Percentiles rank a stretch among this genome's conserved stretches.
Conservation (phyloP, 1,140 invertebrate species). For the Lepidostoma basale region DNA sequence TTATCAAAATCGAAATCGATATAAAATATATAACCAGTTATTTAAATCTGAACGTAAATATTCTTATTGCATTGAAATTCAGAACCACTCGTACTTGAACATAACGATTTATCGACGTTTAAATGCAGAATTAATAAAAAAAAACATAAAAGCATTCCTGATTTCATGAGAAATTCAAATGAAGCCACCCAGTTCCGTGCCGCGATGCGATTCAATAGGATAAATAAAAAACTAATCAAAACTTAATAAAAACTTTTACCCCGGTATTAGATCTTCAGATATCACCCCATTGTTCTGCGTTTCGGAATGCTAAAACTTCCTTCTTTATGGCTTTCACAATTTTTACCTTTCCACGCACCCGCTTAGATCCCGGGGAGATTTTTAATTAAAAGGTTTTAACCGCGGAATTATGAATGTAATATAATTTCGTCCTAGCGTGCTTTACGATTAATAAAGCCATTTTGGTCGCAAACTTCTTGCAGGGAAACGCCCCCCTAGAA, state of each 20-base stretch:
- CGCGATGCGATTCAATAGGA: conserved; percentile 15
- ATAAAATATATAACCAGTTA: too few relatives aligned
- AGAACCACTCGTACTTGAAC: too few relatives aligned
- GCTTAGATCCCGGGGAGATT: not conserved
- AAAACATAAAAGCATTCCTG: too few relatives aligned
- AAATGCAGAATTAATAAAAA: conserved; percentile 8
- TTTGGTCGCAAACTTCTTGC: not conserved
- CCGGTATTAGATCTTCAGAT: conserved; percentile 18
- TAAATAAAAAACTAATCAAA: conserved; percentile 36
- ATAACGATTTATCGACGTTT: too few relatives aligned
- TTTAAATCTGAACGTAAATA: too few relatives aligned
- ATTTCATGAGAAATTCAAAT: not conserved
- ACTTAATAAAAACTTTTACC: conserved; percentile 21
- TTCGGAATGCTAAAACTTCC: conserved; percentile 28
- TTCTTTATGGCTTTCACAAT: conserved; percentile 26
- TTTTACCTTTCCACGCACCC: conserved; percentile 26
- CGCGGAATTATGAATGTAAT: conserved; percentile 12
- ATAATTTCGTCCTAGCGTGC: conserved; percentile 2
- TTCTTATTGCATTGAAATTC: too few relatives aligned
- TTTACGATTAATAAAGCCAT: conserved; percentile 3
- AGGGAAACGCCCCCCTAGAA: not conserved
- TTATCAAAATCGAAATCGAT: too few relatives aligned
- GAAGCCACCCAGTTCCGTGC: conserved; percentile 5
- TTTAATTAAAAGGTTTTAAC: conserved; percentile 28
- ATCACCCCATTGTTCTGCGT: conserved; percentile 11